Evolutionary conservation across 2,113 vertebrate species (phyloP).

Genomic region (Leptobrachium leishanense): DNA sequence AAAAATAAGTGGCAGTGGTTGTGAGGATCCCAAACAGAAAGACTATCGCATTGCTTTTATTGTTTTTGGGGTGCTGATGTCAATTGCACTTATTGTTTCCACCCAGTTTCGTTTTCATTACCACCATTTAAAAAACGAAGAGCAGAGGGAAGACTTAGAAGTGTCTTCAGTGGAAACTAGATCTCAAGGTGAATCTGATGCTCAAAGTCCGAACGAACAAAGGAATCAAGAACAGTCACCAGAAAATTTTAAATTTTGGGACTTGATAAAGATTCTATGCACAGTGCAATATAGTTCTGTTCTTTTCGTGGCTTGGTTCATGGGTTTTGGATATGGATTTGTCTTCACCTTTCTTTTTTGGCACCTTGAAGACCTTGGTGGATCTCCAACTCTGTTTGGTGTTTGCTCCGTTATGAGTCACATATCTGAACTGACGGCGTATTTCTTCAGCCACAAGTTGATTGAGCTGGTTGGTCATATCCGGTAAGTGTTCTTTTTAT

Average conservation of each 20-base stretch:
- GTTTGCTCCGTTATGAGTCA: conserved; percentile 94
- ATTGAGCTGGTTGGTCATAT: conserved; percentile 96
- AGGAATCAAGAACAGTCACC: conserved; percentile 50
- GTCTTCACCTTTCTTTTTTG: conserved; percentile 98
- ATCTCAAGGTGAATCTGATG: conserved; percentile 56
- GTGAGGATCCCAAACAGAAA: conserved; percentile 77
- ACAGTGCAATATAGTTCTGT: conserved; percentile 90
- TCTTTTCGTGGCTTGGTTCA: conserved; percentile 96
- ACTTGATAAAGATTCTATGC: conserved; percentile 85
- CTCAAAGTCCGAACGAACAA: conserved; percentile 54
- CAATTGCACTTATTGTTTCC: conserved; percentile 81
- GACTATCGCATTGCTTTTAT: conserved; percentile 96
- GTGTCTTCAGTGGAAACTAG: conserved; percentile 69
- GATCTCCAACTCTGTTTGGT: conserved; percentile 92
- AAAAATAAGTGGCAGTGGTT: conserved; percentile 72
- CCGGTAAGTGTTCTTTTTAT: conserved; percentile 72
- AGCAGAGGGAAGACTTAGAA: conserved; percentile 65
- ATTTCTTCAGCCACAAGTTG: conserved; percentile 96
- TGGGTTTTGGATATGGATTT: conserved; percentile 97
- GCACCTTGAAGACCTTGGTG: conserved; percentile 92
- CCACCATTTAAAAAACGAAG: conserved; percentile 60
- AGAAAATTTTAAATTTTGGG: conserved; percentile 77
- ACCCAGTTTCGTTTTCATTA: conserved; percentile 92
- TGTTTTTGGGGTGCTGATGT: conserved; percentile 91
- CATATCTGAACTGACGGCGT: conserved; percentile 87